phyloP scores from a whole-genome alignment of 2,888 invertebrate genomes.

The Alentia gelatinosa region DNA sequence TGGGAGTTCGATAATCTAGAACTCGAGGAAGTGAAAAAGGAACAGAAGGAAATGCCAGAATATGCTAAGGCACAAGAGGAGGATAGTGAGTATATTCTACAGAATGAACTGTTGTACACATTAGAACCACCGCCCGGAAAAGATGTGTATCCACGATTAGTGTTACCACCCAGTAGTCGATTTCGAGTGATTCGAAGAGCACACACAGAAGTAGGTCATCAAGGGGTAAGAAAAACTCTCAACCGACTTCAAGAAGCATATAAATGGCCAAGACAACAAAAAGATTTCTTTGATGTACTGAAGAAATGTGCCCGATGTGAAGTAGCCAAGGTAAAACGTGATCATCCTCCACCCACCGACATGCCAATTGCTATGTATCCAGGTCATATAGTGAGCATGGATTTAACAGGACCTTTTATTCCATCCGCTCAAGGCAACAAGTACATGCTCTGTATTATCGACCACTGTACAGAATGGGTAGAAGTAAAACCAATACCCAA shows the following conservation, averaged over 20 bases:
- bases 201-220: slow-evolving; percentile 47
- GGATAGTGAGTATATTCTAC: not conserved
- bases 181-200: not conserved
- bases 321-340: too few species aligned
- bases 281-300: not conserved
- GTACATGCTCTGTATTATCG: too few species aligned
- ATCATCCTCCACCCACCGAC: too few species aligned
- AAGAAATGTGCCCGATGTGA: not conserved
- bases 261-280: slow-evolving; percentile 18
- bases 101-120: slow-evolving; percentile 36
- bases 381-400: too few species aligned
- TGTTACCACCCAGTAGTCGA: not conserved
- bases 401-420: too few species aligned
- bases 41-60: slow-evolving; percentile 13
- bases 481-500: too few species aligned
- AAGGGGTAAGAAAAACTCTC: slow-evolving; percentile 24
- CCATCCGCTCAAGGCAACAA: too few species aligned
- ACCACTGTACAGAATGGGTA: too few species aligned
- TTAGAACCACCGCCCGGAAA: not conserved
- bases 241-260: slow-evolving; percentile 41
- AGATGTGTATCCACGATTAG: slow-evolving; percentile 27
- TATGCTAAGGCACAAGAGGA: not conserved
- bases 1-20: not conserved
- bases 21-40: not conserved
- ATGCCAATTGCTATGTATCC: too few species aligned